Percentiles rank a stretch among this genome's conserved stretches.
Conservation (phyloP, 2,888 invertebrate genomes). For the Atrina japonica region DNA sequence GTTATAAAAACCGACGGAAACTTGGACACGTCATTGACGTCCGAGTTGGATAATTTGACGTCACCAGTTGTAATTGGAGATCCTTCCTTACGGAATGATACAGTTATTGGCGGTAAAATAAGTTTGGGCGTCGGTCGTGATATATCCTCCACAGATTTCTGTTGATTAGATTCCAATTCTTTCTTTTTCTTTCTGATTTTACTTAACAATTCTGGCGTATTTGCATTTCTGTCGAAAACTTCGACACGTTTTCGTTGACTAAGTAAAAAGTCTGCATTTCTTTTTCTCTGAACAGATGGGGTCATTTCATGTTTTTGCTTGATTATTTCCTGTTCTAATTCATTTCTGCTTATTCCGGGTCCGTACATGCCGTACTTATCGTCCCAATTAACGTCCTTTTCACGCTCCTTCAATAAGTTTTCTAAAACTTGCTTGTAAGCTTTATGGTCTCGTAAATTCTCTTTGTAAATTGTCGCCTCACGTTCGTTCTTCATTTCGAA, state of each 20-base stretch:
- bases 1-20: conserved; percentile 35
- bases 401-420: conserved; percentile 55
- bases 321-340: conserved; percentile 61
- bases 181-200: conserved; percentile 40
- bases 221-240: conserved; percentile 59
- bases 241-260: conserved; percentile 53
- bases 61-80: conserved; percentile 3
- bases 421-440: conserved; percentile 65
- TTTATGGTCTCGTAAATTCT: conserved; percentile 63
- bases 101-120: conserved; percentile 62
- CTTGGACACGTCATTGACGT: neutral
- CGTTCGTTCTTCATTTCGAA: conserved; percentile 62
- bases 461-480: conserved; percentile 55
- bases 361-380: conserved; percentile 64
- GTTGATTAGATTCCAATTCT: neutral
- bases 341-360: conserved; percentile 51
- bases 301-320: conserved; percentile 60
- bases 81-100: conserved; percentile 37
- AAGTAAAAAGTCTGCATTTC: conserved; percentile 57
- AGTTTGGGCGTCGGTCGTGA: conserved; percentile 49
- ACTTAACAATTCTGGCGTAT: conserved; percentile 57
- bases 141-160: conserved; percentile 31
- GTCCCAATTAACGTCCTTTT: conserved; percentile 39
- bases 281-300: conserved; percentile 56
- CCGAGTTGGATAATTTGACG: neutral